Conservation (phyloP, 1,140 invertebrate genomes). For the Solenopsis fugax region DNA sequence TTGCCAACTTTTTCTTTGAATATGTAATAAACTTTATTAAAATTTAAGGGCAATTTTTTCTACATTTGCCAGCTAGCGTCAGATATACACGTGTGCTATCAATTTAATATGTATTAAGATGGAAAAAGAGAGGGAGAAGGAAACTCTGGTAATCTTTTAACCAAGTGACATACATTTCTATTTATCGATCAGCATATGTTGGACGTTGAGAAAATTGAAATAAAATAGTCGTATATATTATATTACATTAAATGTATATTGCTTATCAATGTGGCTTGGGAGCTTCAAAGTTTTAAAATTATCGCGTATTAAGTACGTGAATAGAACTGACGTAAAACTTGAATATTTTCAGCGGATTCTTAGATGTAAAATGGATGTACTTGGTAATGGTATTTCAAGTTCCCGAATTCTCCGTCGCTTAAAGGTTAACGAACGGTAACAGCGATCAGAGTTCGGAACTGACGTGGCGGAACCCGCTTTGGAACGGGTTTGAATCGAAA, state of each 20-base stretch:
- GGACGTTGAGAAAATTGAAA: neutral
- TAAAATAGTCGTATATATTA: neutral
- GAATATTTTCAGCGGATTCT: neutral
- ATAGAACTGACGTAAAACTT: neutral
- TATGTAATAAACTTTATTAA: neutral
- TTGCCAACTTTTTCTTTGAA: too few species aligned
- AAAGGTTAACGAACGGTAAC: conserved; percentile 65
- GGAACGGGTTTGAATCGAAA: conserved; percentile 61
- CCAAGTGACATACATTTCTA: neutral
- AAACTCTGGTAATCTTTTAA: neutral
- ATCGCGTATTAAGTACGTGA: neutral
- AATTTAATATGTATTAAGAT: too few species aligned
- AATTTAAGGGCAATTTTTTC: too few species aligned
- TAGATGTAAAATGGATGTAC: conserved; percentile 15
- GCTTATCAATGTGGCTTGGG: neutral
- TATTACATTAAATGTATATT: neutral
- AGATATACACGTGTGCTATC: too few species aligned
- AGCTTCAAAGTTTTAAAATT: neutral
- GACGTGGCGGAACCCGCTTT: conserved; percentile 61
- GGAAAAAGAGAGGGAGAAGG: neutral
- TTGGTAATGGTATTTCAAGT: conserved; percentile 35
- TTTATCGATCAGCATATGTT: neutral
- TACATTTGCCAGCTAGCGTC: too few species aligned
- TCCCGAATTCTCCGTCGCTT: conserved; percentile 43
- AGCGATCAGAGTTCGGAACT: conserved; percentile 63